Conservation (phyloP, 2,888 invertebrate genomes). For the Pristionchus mayeri region DNA sequence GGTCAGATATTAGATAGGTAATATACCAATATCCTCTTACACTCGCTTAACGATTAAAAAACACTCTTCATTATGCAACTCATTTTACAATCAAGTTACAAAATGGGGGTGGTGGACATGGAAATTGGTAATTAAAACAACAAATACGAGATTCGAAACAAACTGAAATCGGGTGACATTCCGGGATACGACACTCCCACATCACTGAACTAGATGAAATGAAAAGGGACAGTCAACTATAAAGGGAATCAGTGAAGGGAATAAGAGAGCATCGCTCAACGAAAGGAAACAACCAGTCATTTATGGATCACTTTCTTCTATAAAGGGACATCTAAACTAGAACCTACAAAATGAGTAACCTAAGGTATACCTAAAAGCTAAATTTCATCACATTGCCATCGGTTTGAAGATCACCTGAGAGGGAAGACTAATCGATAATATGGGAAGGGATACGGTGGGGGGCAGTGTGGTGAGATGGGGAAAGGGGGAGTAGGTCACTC, state of each 20-base stretch:
- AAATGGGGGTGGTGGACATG: background rate
- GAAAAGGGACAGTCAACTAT: background rate
- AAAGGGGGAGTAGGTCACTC: slow-evolving; percentile 43
- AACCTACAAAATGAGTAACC: background rate
- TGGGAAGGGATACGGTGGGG: background rate
- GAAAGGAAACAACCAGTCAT: slow-evolving; percentile 31
- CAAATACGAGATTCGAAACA: slow-evolving; percentile 1
- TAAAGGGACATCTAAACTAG: background rate
- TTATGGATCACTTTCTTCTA: background rate
- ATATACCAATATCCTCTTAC: background rate
- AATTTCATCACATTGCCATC: slow-evolving; percentile 3
- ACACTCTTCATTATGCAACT: slow-evolving; percentile 17
- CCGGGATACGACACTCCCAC: slow-evolving; percentile 31
- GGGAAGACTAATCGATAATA: background rate
- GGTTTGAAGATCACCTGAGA: background rate
- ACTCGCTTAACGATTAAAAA: background rate
- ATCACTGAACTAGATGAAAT: slow-evolving; percentile 12
- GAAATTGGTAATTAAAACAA: background rate
- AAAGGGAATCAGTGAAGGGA: background rate
- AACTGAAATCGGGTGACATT: slow-evolving; percentile 16
- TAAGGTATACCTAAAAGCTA: background rate
- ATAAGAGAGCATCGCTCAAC: slow-evolving; percentile 14
- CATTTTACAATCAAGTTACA: background rate
- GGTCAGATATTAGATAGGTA: background rate
- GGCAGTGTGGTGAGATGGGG: no score